phyloP scores from a whole-genome alignment of 2,888 invertebrate genomes.

The Dicyrtomina minuta region DNA sequence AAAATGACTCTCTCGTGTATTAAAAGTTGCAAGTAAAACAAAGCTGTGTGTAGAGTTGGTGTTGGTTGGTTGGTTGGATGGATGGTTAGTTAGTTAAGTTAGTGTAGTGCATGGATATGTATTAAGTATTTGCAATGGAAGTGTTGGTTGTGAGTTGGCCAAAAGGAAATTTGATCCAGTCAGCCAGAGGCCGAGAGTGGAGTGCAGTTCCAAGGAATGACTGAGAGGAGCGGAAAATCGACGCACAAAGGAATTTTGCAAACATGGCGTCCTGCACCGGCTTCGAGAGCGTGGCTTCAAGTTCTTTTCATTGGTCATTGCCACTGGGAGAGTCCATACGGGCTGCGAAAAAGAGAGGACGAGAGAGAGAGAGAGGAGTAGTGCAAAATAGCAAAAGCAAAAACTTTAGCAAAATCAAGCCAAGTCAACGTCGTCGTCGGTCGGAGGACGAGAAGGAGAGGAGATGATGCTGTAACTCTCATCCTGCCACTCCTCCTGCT shows the following conservation, averaged over 20 bases:
- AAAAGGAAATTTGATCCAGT: constrained; percentile 19
- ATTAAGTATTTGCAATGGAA: too few relatives aligned
- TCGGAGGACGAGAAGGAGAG: background rate
- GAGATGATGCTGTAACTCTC: constrained; percentile 12
- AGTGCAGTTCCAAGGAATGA: constrained; percentile 27
- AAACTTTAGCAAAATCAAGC: background rate
- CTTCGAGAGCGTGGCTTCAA: constrained; percentile 49
- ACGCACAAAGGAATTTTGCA: constrained; percentile 47
- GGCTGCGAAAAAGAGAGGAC: background rate
- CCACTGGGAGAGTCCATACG: constrained; percentile 49
- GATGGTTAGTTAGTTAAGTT: too few relatives aligned
- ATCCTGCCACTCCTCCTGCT: background rate
- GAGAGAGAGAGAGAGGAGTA: constrained; percentile 34
- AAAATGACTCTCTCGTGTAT: too few relatives aligned
- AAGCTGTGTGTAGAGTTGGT: too few relatives aligned
- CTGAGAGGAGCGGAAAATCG: constrained; percentile 33
- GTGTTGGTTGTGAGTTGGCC: constrained; percentile 12
- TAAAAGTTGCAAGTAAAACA: too few relatives aligned
- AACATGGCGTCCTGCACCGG: constrained; percentile 51
- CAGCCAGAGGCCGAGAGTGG: constrained; percentile 4
- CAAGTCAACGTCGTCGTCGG: background rate
- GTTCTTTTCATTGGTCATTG: constrained; percentile 51
- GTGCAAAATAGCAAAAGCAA: constrained; percentile 25
- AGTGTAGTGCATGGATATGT: too few relatives aligned
- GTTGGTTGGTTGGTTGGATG: too few relatives aligned